Evolutionary conservation across 2,888 invertebrate genomes (phyloP), one percentile per base, ranked within the genome.

Genomic region (Zygogramma bicolorata): DNA sequence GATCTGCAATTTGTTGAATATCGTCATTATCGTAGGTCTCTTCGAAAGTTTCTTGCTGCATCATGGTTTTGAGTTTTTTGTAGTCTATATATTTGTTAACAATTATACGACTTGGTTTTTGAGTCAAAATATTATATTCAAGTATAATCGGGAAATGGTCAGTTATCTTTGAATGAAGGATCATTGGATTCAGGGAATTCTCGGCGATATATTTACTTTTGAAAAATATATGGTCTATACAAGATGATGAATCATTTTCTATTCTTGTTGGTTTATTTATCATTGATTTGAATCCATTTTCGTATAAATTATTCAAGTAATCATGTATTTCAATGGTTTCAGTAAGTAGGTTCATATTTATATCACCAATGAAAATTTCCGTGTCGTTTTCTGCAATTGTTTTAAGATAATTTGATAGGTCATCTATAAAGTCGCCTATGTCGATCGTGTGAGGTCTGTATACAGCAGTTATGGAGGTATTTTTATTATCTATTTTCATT

Each of bases 201-300:
- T 34, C 18, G 4, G 1, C 38, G n/a, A 38, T 20, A 34, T 34
- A 60, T 60, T 34, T 38, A 60, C 38, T 18, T 18, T 38, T 60
- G 38, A 18, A 38, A 38, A 60, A 60, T 18, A 60, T 38, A 20
- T 60, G 60, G 38, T 60, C 60, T 38, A 60, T 38, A 20, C 60
- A 60, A 34, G 34, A 60, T 18, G 20, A 60, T 18, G 60, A 60
- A 1, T 34, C 38, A 18, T 60, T 34, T 34, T 60, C 20, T 5
- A 59, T 31, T 31, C 31, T n/a, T 13, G 15, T 59, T n/a, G 59
- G 59, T 31, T 59, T 59, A 20, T 60, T 60, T 20, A 60, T 60
- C 7, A 38, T 3, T 18, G 38, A 60, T 60, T 38, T 60, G 15
- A 38, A 60, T 60, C 60, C 60, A 22, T 59, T 59, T 59, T 59